Percentiles rank a stretch among this genome's conserved stretches.
Conservation (phyloP, 2,113 vertebrate genomes). For the Patagioenas fasciata region DNA sequence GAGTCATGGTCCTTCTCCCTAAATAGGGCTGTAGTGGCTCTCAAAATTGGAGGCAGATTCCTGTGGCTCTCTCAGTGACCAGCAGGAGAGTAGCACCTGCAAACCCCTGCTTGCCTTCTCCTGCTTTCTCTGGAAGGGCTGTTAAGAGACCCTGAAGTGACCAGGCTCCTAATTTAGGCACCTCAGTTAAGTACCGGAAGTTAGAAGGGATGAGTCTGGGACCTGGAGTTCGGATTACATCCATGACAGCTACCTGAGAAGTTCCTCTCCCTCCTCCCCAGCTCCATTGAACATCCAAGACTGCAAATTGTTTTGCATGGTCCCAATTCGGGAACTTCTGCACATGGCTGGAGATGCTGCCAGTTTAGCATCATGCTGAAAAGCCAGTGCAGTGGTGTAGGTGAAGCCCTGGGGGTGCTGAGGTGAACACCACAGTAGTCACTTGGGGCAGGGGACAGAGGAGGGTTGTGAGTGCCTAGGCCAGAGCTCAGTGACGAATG, state of each 20-base stretch:
- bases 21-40: not conserved
- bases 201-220: not conserved
- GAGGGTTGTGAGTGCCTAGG: not conserved
- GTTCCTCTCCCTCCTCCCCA: not conserved
- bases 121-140: not conserved
- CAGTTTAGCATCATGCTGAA: not conserved
- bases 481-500: not conserved
- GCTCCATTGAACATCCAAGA: not conserved
- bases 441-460: not conserved
- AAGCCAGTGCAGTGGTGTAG: not conserved
- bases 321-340: not conserved
- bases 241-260: not conserved
- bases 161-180: not conserved
- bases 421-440: not conserved
- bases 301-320: not conserved
- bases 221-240: not conserved
- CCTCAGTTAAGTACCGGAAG: not conserved
- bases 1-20: not conserved
- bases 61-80: not conserved
- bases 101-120: fast-evolving
- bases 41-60: not conserved
- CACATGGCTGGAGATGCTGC: fast-evolving
- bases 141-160: not conserved
- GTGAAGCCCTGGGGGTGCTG: not conserved
- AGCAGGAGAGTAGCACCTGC: fast-evolving